These are phyloP conservation scores for Periphyllus acericola DNA, from an alignment of 2,888 invertebrate genomes.

Conservation along the genomic window DNA sequence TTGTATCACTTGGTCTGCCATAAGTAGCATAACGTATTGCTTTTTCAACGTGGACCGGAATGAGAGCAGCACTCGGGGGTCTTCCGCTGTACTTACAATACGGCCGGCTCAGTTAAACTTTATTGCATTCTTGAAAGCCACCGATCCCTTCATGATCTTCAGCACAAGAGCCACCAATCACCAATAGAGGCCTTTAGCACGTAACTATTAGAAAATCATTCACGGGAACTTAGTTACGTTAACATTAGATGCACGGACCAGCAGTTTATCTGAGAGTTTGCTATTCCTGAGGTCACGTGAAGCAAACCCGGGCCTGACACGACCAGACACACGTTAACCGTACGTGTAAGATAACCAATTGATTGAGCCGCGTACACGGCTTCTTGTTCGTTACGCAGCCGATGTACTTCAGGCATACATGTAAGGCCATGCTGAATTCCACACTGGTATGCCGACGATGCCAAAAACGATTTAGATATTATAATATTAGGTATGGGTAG, in stretches of 20 bases:
- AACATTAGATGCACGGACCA: constrained; percentile 72
- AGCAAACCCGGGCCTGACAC: constrained; percentile 96
- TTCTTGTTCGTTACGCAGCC: constrained; percentile 97
- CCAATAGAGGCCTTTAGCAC: constrained; percentile 79
- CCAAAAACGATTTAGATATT: constrained; percentile 99
- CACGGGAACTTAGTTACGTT: neutral
- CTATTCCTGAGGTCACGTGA: constrained; percentile 93
- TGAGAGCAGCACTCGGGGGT: constrained; percentile 82
- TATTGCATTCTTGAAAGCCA: constrained; percentile 94
- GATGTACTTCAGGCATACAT: constrained; percentile 89
- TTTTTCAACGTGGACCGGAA: constrained; percentile 91
- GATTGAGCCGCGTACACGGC: constrained; percentile 98
- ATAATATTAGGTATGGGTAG: too few species aligned
- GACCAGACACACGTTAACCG: constrained; percentile 88
- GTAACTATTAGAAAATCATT: neutral
- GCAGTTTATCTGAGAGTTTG: constrained; percentile 95
- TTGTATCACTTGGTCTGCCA: constrained; percentile 82
- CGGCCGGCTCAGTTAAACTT: constrained; percentile 87
- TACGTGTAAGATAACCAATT: constrained; percentile 90
- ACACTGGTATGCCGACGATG: constrained; percentile 96
- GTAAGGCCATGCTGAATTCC: constrained; percentile 88
- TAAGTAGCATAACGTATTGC: constrained; percentile 84
- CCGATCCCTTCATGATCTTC: constrained; percentile 94
- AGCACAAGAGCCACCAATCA: constrained; percentile 91
- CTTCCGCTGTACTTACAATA: constrained; percentile 93